Base-by-base conservation (phyloP, 2,113 vertebrate genomes). In the Chionis minor region DNA sequence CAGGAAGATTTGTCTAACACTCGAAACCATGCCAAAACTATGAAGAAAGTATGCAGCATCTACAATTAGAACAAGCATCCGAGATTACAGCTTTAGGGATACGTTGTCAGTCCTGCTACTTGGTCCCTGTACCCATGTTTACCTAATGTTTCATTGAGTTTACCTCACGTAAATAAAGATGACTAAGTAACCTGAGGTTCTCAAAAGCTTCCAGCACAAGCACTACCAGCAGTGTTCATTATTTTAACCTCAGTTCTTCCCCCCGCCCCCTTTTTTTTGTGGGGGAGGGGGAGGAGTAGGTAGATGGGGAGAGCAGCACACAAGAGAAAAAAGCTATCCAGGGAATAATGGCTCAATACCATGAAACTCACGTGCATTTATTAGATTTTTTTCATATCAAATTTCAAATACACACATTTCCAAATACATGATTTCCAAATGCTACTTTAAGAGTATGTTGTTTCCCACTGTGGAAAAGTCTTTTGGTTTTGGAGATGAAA, bases 11-110 rank as follows among this genome's bases (percentile, higher is more conserved):
- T 89, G 73, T 72, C 90, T 78, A 74, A 79, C 13, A 8, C 24
- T 92, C 94, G 94, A 94, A 91, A 94, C n/a, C 56, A 69, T 54
- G 77, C 84, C 96, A 93, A 42, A 84, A 45, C 32, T 38, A 42
- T 11, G 56, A 65, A 81, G 23, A 63, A 86, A 69, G 35, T 10
- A 45, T 65, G 61, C 52, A 38, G 44, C 16, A 27, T 28, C 73
- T 81, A 12, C 19, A 18, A 73, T 33, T 73, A 73, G 40, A 86
- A 70, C 32, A 75, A 44, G 40, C 15, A 69, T 35, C 42, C 45
- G 28, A 92, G 49, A 66, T 44, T 56, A 32, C 2, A 85, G 44
- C 40, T 77, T 67, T 10, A 59, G 44, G 32, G 47, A 33, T 14
- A 32, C 22, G 27, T 5, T 77, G 12, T 12, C 69, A 86, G 33